A percentile compares a stretch with the other conserved stretches of the same genome.
These are phyloP conservation scores for Brachionus paranguensis DNA, from an alignment of 1,140 invertebrate species.

Conservation along the genomic window DNA sequence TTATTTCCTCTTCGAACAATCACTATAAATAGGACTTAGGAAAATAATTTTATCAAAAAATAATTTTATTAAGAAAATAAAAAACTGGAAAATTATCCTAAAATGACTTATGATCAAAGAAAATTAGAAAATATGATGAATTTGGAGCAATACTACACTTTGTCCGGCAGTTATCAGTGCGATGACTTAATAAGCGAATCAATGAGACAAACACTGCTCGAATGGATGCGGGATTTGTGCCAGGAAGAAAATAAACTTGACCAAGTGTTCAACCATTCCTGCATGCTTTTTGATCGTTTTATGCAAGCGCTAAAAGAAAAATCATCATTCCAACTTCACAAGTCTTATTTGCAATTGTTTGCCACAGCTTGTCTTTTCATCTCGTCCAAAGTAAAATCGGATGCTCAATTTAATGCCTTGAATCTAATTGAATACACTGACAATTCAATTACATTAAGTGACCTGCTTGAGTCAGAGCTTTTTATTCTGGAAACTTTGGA, in stretches of 20 bases:
- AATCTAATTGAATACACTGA: constrained; percentile 17
- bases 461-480: background rate
- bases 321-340: background rate
- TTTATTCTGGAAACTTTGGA: background rate
- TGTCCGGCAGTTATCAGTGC: background rate
- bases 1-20: background rate
- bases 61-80: background rate
- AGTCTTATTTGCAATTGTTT: constrained; percentile 20
- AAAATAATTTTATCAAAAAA: background rate
- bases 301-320: background rate
- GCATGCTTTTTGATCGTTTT: background rate
- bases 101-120: background rate
- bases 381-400: background rate
- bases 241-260: constrained; percentile 7
- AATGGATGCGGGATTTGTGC: constrained; percentile 18
- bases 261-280: background rate
- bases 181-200: background rate
- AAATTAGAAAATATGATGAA: background rate
- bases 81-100: background rate
- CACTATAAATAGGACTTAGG: background rate
- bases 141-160: background rate
- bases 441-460: background rate
- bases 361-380: background rate
- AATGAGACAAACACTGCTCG: background rate
- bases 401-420: background rate